These are phyloP conservation scores for Salvelinus alpinus DNA, from an alignment of 2,113 vertebrate species.

Conservation along the genomic window DNA sequence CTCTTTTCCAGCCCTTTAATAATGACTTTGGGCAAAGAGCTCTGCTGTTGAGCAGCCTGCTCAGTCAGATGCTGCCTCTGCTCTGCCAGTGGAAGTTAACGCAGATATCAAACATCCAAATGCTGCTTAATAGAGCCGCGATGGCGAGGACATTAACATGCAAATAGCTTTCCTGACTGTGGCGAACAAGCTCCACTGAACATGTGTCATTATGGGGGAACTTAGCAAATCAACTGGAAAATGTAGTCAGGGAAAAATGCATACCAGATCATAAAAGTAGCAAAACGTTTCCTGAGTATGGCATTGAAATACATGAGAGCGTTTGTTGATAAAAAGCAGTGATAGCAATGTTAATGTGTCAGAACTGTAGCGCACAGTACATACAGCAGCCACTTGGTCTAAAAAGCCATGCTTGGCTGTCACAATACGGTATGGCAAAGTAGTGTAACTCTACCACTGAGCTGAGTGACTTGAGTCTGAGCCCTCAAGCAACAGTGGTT, in stretches of 20 bases:
- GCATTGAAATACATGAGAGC: not conserved
- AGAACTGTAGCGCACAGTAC: not conserved
- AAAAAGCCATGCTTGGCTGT: not conserved
- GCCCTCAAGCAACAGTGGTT: not conserved
- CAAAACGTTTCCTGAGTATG: not conserved
- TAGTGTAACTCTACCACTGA: not conserved
- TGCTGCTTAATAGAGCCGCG: conserved; percentile 1
- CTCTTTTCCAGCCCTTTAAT: not conserved
- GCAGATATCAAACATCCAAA: conserved; percentile 1
- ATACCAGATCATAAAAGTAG: not conserved
- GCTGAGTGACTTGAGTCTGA: not conserved
- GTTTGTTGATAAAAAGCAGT: not conserved
- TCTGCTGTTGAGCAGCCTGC: not conserved
- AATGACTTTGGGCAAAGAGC: not conserved
- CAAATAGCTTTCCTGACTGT: not conserved
- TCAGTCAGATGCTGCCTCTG: not conserved
- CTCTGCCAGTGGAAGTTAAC: not conserved
- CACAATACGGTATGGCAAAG: not conserved
- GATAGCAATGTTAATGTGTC: not conserved
- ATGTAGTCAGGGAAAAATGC: not conserved
- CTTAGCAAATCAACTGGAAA: not conserved
- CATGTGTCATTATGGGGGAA: not conserved
- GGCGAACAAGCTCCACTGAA: not conserved
- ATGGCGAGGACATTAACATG: conserved; percentile 2
- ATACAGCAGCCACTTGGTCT: not conserved